Conservation (phyloP, 2,797 vertebrate genomes). For the Pachyuromys duprasi region DNA sequence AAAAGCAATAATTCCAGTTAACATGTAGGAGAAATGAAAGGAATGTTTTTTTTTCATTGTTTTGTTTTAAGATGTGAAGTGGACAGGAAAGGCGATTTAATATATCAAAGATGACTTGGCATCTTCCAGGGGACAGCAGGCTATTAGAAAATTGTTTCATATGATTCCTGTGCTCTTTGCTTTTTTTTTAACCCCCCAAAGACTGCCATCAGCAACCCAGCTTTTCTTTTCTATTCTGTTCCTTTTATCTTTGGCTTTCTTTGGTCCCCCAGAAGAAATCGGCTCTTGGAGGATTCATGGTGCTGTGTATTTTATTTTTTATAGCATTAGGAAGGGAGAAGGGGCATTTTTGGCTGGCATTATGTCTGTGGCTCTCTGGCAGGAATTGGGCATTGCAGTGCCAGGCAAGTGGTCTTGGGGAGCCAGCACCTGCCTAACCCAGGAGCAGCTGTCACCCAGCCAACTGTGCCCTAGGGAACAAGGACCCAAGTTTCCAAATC, state of each 20-base stretch:
- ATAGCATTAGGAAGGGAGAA: background rate
- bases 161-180: constrained; percentile 49
- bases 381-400: background rate
- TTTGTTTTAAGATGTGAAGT: constrained; percentile 75
- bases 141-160: constrained; percentile 73
- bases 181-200: constrained; percentile 46
- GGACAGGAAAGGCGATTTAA: constrained; percentile 71
- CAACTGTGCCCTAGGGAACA: background rate
- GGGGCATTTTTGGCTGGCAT: background rate
- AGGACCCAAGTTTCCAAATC: constrained; percentile 7
- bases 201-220: constrained; percentile 4
- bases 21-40: constrained; percentile 58
- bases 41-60: constrained; percentile 57
- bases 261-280: background rate
- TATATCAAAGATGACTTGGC: constrained; percentile 56
- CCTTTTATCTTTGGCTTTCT: constrained; percentile 41
- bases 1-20: constrained; percentile 41
- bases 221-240: background rate
- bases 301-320: background rate
- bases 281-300: background rate
- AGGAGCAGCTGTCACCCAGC: background rate
- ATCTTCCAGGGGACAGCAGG: constrained; percentile 76
- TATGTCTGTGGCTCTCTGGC: background rate
- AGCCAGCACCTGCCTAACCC: background rate
- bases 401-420: background rate